phyloP scores from a whole-genome alignment of 2,888 invertebrate species.

The Philhelius pedissequus region DNA sequence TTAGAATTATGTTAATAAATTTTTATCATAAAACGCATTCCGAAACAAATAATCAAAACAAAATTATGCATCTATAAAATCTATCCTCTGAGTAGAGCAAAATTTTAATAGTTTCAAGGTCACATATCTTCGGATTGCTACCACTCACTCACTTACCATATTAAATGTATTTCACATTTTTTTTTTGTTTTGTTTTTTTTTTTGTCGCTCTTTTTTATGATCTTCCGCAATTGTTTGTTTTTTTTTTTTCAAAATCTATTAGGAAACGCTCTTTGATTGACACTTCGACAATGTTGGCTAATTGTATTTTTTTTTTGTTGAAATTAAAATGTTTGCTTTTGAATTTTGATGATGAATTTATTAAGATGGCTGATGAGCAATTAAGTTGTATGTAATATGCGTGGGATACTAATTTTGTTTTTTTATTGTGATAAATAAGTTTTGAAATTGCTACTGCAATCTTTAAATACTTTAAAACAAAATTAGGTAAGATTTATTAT shows the following conservation, averaged over 20 bases:
- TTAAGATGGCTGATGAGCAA: conserved; percentile 13
- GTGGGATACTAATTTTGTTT: neutral
- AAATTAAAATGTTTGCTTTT: neutral
- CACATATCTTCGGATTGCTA: neutral
- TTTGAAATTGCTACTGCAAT: neutral
- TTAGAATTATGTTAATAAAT: neutral
- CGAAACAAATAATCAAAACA: neutral
- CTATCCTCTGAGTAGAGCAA: neutral
- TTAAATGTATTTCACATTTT: conserved; percentile 7
- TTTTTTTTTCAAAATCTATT: neutral
- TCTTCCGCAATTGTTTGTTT: conserved; percentile 16
- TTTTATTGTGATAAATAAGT: neutral
- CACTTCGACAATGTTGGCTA: conserved; percentile 7
- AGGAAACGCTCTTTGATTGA: conserved; percentile 3
- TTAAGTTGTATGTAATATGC: neutral
- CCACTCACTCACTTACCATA: neutral
- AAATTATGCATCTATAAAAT: neutral
- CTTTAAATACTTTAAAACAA: neutral
- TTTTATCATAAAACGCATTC: neutral
- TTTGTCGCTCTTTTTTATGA: neutral
- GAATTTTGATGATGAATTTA: neutral
- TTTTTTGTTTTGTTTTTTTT: neutral
- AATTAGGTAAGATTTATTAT: neutral
- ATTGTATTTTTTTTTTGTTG: neutral
- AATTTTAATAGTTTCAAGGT: neutral